These are phyloP conservation scores for Archocentrus centrarchus DNA, from an alignment of 2,113 vertebrate species.

Conservation along the genomic window DNA sequence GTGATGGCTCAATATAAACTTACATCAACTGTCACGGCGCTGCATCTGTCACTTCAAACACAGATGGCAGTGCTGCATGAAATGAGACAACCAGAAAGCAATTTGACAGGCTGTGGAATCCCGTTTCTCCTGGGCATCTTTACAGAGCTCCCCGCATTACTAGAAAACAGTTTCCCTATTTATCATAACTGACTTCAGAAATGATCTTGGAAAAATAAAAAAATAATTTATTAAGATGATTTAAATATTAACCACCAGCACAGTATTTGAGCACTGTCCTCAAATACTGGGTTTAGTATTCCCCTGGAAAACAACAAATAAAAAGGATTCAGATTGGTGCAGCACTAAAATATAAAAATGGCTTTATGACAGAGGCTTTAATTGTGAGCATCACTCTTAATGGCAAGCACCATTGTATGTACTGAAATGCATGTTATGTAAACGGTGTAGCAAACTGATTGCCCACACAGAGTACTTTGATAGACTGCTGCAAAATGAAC, in stretches of 20 bases:
- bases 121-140: conserved; percentile 27
- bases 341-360: not conserved
- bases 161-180: not conserved
- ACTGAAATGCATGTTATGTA: conserved; percentile 16
- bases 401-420: not conserved
- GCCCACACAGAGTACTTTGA: conserved; percentile 9
- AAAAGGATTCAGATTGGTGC: not conserved
- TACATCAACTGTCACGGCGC: conserved; percentile 42
- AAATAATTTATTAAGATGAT: not conserved
- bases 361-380: not conserved
- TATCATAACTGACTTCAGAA: conserved; percentile 10
- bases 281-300: not conserved
- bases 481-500: not conserved
- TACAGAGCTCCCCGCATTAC: not conserved
- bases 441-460: conserved; percentile 4
- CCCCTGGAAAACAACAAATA: not conserved
- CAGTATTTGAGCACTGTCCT: not conserved
- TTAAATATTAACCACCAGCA: not conserved
- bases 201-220: not conserved
- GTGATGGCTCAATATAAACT: conserved; percentile 37
- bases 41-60: conserved; percentile 37
- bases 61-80: conserved; percentile 47
- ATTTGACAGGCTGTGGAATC: conserved; percentile 30
- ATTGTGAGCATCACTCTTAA: not conserved
- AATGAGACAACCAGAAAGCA: conserved; percentile 27